Evolutionary conservation across 2,888 invertebrate genomes (phyloP), one percentile per base, ranked within the genome.

Genomic region (Cephus pygmeus): DNA sequence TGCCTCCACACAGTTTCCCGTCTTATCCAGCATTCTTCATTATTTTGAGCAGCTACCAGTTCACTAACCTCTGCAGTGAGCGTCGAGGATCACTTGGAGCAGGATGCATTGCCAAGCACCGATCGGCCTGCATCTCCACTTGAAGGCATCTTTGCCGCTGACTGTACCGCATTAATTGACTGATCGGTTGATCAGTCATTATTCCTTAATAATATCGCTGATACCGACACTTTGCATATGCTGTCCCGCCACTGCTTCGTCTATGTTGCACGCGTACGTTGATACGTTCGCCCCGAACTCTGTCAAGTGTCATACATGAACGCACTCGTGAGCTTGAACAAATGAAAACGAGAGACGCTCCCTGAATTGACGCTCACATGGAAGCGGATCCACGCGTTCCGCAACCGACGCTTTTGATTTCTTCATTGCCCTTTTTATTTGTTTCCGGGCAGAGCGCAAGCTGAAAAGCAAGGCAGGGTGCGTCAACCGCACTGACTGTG

Each of bases 401-500:
- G 9, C 2, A 9, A 9, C 9, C 23, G 56, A 56, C 56, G 15
- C 6, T 6, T 40, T 40, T 40, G 0, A 40, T 4, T 40, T 40
- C 15, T 40, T 40, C 15, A 6, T 15, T 40, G 40, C 4, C 15
- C 9, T 56, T 56, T 56, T 56, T 56, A 56, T 56, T 23, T 56
- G 56, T 56, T 56, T 23, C 23, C 56, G 23, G 15, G 23, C 9
- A 9, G 9, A 23, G 23, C 56, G 23, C 56, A 56, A 40, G 9
- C 23, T 56, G 9, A 9, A 56, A 9, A 56, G 56, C 56, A 2
- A 23, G 15, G 1, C 56, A 23, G 56, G 56, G 9, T 56, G 23
- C 56, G 77, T 79, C 74, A 80, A 81, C 79, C 80, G 81, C 80
- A 80, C 82, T 79, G 81, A 77, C 75, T 75, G 79, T 82, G 82